Base-by-base conservation (phyloP, 1,140 invertebrate species). In the Bombus soroeensis region DNA sequence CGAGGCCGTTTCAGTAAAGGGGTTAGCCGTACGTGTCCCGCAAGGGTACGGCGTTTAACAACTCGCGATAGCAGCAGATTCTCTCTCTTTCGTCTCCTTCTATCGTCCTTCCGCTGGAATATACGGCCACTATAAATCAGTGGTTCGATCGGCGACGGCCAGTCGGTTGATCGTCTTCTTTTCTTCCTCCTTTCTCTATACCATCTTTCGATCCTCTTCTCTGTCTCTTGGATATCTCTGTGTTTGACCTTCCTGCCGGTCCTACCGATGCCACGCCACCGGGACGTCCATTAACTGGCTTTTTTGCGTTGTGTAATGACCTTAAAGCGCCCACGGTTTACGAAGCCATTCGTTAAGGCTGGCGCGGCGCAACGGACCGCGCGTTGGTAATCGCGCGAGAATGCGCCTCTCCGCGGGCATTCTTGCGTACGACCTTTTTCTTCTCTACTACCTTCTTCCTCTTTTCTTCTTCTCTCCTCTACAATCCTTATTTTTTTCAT, bases 271-370 rank as follows among this genome's bases (percentile, higher is more conserved):
- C 68, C 43, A 71, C 47, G 76, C 68, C 84, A 86, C 89, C 77
- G 76, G 86, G 81, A 90, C 80, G 89, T 59, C 90, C 86, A 89
- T 91, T 91, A 91, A 91, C 91, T 92, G 78, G 41, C 87, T 88
- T 91, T 90, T 92, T 92, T 90, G 87, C 89, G 81, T 79, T 81
- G 91, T 88, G 89, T 92, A 92, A 93, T 90, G 92, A 92, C 91
- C 91, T 91, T 86, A 90, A 92, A 91, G 89, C 90, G 88, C 64
- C 85, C 88, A 87, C 86, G 90, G 87, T 93, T 92, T 92, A 91
- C 91, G 91, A 91, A 92, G 91, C 88, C 91, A 92, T 93, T 92
- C 91, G 91, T 93, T 93, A 92, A 68, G 72, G 59, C 68, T 70
- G 76, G 83, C 85, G 4, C 28, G 59, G 25, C 22, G 57, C 57